A percentile compares a stretch with the other conserved stretches of the same genome.
Conservation (phyloP, 2,113 vertebrate species). For the Amia ocellicauda region DNA sequence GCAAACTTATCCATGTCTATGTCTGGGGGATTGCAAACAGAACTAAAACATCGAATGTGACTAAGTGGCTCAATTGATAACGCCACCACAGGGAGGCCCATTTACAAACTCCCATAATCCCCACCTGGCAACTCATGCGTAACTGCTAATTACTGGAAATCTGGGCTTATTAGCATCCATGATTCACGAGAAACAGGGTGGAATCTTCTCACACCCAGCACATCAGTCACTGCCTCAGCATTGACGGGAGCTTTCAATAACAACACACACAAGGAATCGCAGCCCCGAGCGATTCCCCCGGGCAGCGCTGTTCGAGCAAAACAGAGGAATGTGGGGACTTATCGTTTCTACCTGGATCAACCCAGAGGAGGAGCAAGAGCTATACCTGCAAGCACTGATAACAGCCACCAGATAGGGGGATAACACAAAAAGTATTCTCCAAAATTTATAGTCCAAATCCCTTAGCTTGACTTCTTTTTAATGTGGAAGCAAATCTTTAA, state of each 20-base stretch:
- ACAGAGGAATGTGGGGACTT: not conserved
- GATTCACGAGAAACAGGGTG: slow-evolving; percentile 20
- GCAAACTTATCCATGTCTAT: too few relatives aligned
- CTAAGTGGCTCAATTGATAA: slow-evolving; percentile 5
- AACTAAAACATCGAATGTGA: too few relatives aligned
- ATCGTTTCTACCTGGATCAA: too few relatives aligned
- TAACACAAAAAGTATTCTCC: too few relatives aligned
- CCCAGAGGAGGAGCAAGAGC: too few relatives aligned
- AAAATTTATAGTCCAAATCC: too few relatives aligned
- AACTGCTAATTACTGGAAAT: slow-evolving; percentile 12
- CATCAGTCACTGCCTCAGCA: not conserved
- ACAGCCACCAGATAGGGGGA: not conserved
- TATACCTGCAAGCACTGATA: too few relatives aligned
- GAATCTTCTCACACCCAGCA: slow-evolving; percentile 5
- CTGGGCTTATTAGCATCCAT: slow-evolving; percentile 19
- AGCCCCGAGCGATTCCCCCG: not conserved
- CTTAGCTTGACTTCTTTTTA: too few relatives aligned
- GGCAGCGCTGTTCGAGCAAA: not conserved
- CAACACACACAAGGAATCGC: not conserved
- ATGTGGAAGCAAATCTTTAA: too few relatives aligned
- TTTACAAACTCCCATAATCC: slow-evolving; percentile 1
- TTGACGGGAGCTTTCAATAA: not conserved
- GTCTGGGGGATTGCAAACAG: too few relatives aligned
- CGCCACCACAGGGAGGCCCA: not conserved
- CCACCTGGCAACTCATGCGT: slow-evolving; percentile 11